Conservation (phyloP, 1,140 invertebrate species). For the Neuroterus valhalla region DNA sequence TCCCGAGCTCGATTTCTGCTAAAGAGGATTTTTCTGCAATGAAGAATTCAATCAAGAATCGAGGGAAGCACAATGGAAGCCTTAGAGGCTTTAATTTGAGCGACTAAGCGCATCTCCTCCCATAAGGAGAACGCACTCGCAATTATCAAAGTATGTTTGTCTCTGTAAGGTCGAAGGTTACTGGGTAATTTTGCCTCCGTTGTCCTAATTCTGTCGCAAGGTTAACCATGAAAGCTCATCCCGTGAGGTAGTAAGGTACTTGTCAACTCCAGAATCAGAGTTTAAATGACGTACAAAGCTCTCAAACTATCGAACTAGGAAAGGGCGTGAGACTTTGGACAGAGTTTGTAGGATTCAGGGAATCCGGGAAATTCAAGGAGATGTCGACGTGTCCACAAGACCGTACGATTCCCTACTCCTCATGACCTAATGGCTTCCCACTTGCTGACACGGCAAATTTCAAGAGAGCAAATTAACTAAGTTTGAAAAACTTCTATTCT, state of each 20-base stretch:
- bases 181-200: background rate
- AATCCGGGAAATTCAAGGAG: conserved; percentile 25
- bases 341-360: conserved; percentile 8
- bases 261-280: conserved; percentile 16
- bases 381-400: conserved; percentile 24
- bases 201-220: conserved; percentile 18
- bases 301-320: conserved; percentile 21
- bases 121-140: background rate
- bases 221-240: conserved; percentile 14
- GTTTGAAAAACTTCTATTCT: too few species aligned
- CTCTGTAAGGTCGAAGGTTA: conserved; percentile 6
- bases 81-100: conserved; percentile 4
- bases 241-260: conserved; percentile 1
- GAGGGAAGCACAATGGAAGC: conserved; percentile 11
- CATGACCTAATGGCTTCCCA: background rate
- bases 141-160: background rate
- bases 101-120: background rate
- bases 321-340: conserved; percentile 13
- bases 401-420: background rate
- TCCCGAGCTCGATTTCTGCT: background rate
- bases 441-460: too few species aligned
- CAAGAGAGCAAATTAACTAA: too few species aligned
- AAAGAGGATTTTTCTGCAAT: background rate
- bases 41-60: conserved; percentile 19
- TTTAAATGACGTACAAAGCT: conserved; percentile 25